A percentile compares a stretch with the other conserved stretches of the same genome.
These are phyloP conservation scores for Rachycentron canadum DNA, from an alignment of 2,797 vertebrate species.

Conservation along the genomic window DNA sequence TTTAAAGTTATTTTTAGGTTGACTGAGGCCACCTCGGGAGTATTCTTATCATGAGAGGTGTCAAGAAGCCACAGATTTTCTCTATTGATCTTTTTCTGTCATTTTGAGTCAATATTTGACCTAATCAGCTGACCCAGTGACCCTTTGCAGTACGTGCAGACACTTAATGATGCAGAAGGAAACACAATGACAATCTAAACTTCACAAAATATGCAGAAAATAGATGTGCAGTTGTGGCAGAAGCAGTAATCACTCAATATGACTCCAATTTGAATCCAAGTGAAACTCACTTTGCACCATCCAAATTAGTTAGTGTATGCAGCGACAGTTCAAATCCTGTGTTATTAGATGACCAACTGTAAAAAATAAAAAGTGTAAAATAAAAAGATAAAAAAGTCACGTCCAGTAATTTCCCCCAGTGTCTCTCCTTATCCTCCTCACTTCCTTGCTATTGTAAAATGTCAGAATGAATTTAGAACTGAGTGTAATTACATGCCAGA, in stretches of 20 bases:
- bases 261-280: constrained; percentile 19
- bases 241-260: constrained; percentile 24
- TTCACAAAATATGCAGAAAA: constrained; percentile 10
- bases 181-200: background rate
- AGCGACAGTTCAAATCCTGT: constrained; percentile 28
- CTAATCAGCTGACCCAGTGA: background rate
- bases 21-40: no score
- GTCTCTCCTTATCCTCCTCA: constrained; percentile 8
- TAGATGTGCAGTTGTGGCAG: background rate
- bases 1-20: background rate
- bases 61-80: background rate
- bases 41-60: background rate
- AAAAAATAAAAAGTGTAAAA: no score
- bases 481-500: constrained; percentile 16
- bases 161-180: background rate
- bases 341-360: constrained; percentile 32
- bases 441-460: background rate
- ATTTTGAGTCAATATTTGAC: constrained; percentile 11
- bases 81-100: background rate
- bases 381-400: no score
- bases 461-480: constrained; percentile 23
- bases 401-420: constrained; percentile 20
- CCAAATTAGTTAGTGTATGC: constrained; percentile 29
- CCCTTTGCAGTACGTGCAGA: background rate
- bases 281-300: constrained; percentile 41